Conservation (phyloP, 2,113 vertebrate species). For the Peucedramus taeniatus region DNA sequence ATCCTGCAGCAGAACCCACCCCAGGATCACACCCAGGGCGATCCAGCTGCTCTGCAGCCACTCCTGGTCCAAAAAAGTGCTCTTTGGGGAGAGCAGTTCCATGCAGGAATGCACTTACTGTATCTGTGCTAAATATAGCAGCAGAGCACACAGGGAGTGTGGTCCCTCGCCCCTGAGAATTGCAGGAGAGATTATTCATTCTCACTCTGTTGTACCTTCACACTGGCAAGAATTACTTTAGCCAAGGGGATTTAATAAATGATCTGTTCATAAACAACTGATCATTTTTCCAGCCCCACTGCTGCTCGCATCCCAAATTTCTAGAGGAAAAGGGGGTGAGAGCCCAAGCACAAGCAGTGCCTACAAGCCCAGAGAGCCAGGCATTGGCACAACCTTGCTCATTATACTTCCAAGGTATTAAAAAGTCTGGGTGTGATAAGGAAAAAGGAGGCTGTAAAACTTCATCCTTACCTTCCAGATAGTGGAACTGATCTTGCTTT, state of each 20-base stretch:
- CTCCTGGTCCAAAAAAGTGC: not conserved
- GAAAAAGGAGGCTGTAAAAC: conserved; percentile 50
- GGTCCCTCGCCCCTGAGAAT: not conserved
- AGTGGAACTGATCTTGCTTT: conserved; percentile 39
- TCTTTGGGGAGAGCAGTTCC: conserved; percentile 10
- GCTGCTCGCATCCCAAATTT: not conserved
- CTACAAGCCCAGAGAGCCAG: not conserved
- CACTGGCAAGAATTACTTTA: conserved; percentile 43
- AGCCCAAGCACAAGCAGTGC: not conserved
- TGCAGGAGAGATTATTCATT: conserved; percentile 50
- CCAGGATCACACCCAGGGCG: not conserved
- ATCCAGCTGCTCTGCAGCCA: not conserved
- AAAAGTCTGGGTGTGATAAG: conserved; percentile 6
- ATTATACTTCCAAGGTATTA: not conserved
- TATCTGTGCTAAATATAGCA: conserved; percentile 61
- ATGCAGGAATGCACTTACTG: conserved; percentile 30
- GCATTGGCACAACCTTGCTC: not conserved
- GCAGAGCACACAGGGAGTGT: not conserved
- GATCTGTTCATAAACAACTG: conserved; percentile 19
- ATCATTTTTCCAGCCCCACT: not conserved
- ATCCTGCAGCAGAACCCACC: not conserved
- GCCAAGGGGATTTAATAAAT: conserved; percentile 60
- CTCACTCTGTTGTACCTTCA: conserved; percentile 41
- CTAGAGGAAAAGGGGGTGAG: not conserved
- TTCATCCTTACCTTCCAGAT: conserved; percentile 40